Evolutionary conservation across 2,113 vertebrate genomes (phyloP), one percentile per base, ranked within the genome.

Genomic region (Cheilinus undulatus): DNA sequence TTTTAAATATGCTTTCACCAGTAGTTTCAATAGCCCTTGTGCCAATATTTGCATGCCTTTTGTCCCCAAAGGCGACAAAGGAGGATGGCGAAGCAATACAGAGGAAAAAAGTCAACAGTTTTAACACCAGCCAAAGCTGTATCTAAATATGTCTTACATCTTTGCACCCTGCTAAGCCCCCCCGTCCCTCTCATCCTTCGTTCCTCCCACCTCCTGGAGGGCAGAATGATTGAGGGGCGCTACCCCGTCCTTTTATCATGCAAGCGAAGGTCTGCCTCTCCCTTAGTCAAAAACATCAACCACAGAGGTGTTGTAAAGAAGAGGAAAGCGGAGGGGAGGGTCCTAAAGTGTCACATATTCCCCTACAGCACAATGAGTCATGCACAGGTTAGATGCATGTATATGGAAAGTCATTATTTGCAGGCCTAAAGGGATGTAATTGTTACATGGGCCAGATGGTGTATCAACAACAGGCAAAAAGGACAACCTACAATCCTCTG

Each of bases 391-490:
- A 85, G 80, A 85, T 80, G 86, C 72, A 76, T 86, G 82, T 73
- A 91, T 90, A 86, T 88, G 85, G 82, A 87, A 84, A 90, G 88
- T 90, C 87, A 88, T 92, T 92, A 92, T 92, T 91, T 90, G 85
- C 78, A 86, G 83, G 88, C 90, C 91, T 90, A 79, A 84, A 90
- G 90, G 86, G 87, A 87, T 84, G 46, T 38, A 70, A 81, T 71
- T 80, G 80, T 57, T 85, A 77, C 87, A 78, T 8, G 52, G 83
- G 77, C 87, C 87, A 91, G 90, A 91, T 92, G 89, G 86, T 80
- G 87, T 79, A 76, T 85, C 78, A 89, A 90, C 81, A 92, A 82
- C 73, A 87, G 75, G 84, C 73, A 72, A 64, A 88, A 85, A 80
- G 69, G 63, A 72, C 71, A 80, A 73, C 74, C 78, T 80, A 87